Evolutionary conservation across 2,797 vertebrate genomes (phyloP).

Genomic region (Gila robusta): DNA sequence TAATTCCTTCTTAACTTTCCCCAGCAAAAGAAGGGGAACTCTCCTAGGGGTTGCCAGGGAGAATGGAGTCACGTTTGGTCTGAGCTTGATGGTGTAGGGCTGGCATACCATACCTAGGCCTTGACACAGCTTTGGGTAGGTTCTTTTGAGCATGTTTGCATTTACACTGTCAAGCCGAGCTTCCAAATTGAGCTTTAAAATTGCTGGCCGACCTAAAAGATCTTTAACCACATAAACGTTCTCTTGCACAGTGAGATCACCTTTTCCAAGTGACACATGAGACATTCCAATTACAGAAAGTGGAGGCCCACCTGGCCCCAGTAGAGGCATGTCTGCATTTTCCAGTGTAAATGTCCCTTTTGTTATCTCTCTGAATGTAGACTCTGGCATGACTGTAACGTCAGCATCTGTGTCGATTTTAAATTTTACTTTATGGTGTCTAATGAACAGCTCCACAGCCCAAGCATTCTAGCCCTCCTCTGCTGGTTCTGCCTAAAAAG

Average conservation of each 20-base stretch:
- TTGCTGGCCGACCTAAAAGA: conserved; percentile 24
- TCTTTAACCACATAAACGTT: conserved; percentile 6
- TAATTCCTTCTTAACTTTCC: conserved; percentile 45
- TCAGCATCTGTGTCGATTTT: conserved; percentile 28
- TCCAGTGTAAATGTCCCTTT: not conserved
- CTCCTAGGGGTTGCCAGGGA: conserved; percentile 1
- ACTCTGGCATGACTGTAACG: not conserved
- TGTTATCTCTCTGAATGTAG: not conserved
- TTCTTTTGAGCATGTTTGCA: not conserved
- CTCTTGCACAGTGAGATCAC: not conserved
- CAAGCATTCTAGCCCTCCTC: not conserved
- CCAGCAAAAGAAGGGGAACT: conserved; percentile 27
- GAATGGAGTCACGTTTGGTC: not conserved
- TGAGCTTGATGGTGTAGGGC: conserved; percentile 1
- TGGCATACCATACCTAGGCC: conserved; percentile 11
- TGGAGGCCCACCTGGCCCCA: not conserved
- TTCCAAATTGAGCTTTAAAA: conserved; percentile 17
- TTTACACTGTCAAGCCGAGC: conserved; percentile 3
- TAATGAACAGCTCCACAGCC: conserved; percentile 2
- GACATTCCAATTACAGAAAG: not conserved
- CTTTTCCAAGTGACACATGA: not conserved
- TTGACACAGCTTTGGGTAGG: conserved; percentile 26
- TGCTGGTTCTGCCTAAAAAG: not conserved
- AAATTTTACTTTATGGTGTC: not conserved
- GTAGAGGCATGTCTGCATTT: not conserved